Conservation (phyloP, 2,797 vertebrate species). For the Phataginus tetradactyla region DNA sequence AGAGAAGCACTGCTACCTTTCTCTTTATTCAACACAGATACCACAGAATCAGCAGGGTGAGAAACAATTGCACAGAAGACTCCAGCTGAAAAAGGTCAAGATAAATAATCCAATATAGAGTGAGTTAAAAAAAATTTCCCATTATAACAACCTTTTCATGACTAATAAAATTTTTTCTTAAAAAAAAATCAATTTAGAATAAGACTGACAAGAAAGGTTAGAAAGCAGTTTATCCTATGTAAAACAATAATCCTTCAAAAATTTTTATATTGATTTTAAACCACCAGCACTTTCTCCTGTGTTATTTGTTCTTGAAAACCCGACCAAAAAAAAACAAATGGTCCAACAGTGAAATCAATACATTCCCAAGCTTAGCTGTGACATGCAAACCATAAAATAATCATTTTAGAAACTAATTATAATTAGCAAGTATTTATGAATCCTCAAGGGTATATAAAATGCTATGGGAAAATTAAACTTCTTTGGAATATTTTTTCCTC, state of each 20-base stretch:
- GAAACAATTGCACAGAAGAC: conserved; percentile 99
- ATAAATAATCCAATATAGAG: background rate
- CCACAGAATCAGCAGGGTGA: conserved; percentile 98
- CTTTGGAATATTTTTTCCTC: background rate
- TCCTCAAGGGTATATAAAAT: background rate
- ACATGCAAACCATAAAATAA: background rate
- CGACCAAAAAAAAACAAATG: background rate
- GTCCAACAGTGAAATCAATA: background rate
- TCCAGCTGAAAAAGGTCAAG: conserved; percentile 90
- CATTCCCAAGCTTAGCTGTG: background rate
- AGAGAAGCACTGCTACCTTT: conserved; percentile 94
- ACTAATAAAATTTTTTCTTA: background rate
- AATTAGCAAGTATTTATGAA: background rate
- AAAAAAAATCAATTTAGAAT: background rate
- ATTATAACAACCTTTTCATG: background rate
- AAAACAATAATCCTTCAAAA: background rate
- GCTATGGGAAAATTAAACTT: background rate
- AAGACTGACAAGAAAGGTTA: background rate
- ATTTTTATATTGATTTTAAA: background rate
- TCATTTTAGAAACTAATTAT: background rate
- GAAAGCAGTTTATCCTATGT: background rate
- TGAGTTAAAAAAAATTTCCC: background rate
- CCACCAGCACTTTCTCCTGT: background rate
- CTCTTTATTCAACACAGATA: conserved; percentile 99
- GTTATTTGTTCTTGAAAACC: conserved; percentile 10